A percentile compares a stretch with the other conserved stretches of the same genome.
Evolutionary conservation across 2,797 vertebrate species (phyloP).

Genomic region (Gobionotothen gibberifrons): DNA sequence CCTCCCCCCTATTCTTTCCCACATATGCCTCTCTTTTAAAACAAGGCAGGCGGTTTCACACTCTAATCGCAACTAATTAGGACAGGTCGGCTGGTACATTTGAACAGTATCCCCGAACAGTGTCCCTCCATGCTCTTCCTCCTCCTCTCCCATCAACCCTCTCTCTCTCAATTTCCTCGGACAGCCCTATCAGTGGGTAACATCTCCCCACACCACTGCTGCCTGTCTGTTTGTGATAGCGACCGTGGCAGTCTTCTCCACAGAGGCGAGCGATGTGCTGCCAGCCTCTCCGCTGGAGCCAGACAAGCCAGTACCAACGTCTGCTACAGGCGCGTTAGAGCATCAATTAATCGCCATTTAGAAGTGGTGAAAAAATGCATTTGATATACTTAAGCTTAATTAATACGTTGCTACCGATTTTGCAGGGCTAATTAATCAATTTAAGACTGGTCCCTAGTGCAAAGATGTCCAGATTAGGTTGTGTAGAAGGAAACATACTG

Average conservation of each 20-base stretch:
- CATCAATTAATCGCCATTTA: constrained; percentile 82
- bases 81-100: constrained; percentile 80
- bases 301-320: constrained; percentile 72
- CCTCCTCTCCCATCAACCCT: constrained; percentile 49
- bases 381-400: constrained; percentile 81
- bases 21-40: constrained; percentile 62
- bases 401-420: constrained; percentile 82
- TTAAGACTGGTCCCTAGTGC: constrained; percentile 65
- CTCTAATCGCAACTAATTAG: constrained; percentile 80
- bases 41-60: constrained; percentile 73
- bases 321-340: constrained; percentile 67
- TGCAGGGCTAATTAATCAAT: constrained; percentile 80
- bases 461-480: constrained; percentile 68
- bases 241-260: constrained; percentile 59
- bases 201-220: constrained; percentile 70
- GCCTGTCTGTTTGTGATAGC: constrained; percentile 70
- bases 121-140: constrained; percentile 65
- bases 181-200: constrained; percentile 74
- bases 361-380: constrained; percentile 72
- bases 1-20: constrained; percentile 22
- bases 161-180: constrained; percentile 60
- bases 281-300: constrained; percentile 67
- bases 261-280: constrained; percentile 68
- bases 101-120: constrained; percentile 67
- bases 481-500: constrained; percentile 40